Evolutionary conservation across 2,888 invertebrate genomes (phyloP).

Genomic region (Drosophila greeni): DNA sequence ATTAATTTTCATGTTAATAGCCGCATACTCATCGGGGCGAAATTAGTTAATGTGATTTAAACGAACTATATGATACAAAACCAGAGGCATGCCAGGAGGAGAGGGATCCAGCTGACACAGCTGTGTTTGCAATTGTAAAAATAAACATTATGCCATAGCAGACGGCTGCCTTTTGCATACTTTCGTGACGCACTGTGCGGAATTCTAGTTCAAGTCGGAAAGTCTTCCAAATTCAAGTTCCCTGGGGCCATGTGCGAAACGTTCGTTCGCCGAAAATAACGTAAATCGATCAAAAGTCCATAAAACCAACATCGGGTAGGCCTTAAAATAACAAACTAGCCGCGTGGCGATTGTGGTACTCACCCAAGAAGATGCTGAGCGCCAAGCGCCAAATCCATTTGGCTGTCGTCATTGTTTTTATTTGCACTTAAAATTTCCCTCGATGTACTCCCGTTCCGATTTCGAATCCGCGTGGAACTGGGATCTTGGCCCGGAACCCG

Average conservation of each 20-base stretch:
- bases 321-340: constrained; percentile 30
- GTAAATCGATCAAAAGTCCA: constrained; percentile 57
- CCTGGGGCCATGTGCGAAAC: constrained; percentile 37
- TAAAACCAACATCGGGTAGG: constrained; percentile 49
- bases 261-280: constrained; percentile 43
- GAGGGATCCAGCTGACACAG: constrained; percentile 31
- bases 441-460: constrained; percentile 19
- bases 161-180: constrained; percentile 27
- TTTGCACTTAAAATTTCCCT: constrained; percentile 65
- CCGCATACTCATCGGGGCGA: constrained; percentile 38
- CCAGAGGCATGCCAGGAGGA: constrained; percentile 9
- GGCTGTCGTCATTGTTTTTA: constrained; percentile 74
- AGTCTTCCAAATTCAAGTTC: constrained; percentile 18
- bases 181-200: constrained; percentile 46
- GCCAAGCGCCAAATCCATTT: constrained; percentile 73
- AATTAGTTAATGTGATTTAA: constrained; percentile 38
- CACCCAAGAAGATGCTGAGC: constrained; percentile 68
- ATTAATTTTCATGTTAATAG: constrained; percentile 61
- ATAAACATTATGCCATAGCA: constrained; percentile 59
- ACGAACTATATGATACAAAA: constrained; percentile 29
- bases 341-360: constrained; percentile 48
- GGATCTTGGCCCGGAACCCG: constrained; percentile 28
- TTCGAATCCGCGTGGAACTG: constrained; percentile 26
- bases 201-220: constrained; percentile 5
- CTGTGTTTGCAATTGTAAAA: constrained; percentile 49